Evolutionary conservation across 2,113 vertebrate species (phyloP).

Genomic region (Gallinago media): DNA sequence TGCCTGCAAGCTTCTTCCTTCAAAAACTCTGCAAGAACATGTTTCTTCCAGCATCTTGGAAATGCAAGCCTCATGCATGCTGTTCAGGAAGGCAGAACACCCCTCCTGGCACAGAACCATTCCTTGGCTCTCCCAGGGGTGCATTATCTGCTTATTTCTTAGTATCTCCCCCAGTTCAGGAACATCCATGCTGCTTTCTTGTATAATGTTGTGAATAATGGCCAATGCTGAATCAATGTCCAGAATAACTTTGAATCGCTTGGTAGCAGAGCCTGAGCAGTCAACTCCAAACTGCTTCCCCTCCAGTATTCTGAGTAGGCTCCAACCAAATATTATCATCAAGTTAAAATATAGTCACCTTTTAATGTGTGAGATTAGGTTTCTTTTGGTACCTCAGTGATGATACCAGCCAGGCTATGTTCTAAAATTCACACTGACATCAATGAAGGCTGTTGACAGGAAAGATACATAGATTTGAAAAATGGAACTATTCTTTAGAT

Average conservation of each 20-base stretch:
- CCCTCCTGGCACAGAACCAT: not conserved
- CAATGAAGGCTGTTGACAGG: not conserved
- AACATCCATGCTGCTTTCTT: not conserved
- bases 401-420: not conserved
- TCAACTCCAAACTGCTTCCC: rapidly evolving
- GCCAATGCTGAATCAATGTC: not conserved
- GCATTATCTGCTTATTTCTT: not conserved
- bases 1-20: not conserved
- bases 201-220: not conserved
- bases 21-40: not conserved
- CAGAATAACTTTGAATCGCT: not conserved
- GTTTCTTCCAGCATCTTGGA: not conserved
- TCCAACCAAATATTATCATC: not conserved
- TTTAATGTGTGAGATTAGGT: not conserved
- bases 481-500: not conserved
- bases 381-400: not conserved
- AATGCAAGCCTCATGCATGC: not conserved
- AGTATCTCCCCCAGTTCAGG: not conserved
- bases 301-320: not conserved
- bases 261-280: not conserved
- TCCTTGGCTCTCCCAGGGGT: not conserved
- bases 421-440: not conserved
- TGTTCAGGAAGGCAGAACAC: not conserved
- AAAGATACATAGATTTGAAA: not conserved
- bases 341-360: not conserved